phyloP scores from a whole-genome alignment of 1,140 invertebrate species.

The Macrobrachium rosenbergii region DNA sequence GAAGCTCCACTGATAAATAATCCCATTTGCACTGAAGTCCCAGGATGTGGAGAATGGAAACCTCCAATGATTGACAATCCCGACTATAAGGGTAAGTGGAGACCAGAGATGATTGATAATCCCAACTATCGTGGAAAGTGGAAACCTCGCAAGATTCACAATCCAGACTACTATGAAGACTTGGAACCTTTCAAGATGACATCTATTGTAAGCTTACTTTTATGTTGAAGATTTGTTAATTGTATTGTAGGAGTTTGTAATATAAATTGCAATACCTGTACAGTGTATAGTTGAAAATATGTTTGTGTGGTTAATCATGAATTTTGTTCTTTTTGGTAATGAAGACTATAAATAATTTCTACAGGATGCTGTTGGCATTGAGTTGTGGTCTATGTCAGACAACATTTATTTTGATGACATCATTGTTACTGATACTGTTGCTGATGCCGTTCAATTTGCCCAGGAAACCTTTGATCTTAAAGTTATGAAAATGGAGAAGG shows the following conservation, averaged over 20 bases:
- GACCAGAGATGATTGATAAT: constrained; percentile 90
- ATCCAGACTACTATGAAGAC: constrained; percentile 95
- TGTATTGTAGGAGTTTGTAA: neutral
- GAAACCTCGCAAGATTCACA: constrained; percentile 87
- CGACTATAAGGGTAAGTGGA: constrained; percentile 90
- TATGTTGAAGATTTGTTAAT: neutral
- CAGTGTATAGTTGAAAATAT: neutral
- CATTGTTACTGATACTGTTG: constrained; percentile 87
- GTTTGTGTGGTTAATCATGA: neutral
- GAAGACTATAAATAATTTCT: constrained; percentile 64
- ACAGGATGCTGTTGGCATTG: constrained; percentile 92
- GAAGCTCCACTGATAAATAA: constrained; percentile 94
- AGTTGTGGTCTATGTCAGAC: constrained; percentile 98
- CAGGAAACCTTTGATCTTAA: constrained; percentile 89
- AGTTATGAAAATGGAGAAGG: constrained; percentile 69
- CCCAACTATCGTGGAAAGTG: constrained; percentile 96
- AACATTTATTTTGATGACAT: constrained; percentile 96
- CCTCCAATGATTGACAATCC: constrained; percentile 91
- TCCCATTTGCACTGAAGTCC: constrained; percentile 84
- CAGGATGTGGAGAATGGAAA: constrained; percentile 94
- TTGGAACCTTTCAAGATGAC: constrained; percentile 91
- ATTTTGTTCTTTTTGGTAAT: neutral
- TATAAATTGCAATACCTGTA: neutral
- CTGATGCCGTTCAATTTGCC: constrained; percentile 86
- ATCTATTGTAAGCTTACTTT: constrained; percentile 83